These are phyloP conservation scores for Hephaestus fuliginosus DNA, from an alignment of 2,797 vertebrate genomes.

Conservation along the genomic window DNA sequence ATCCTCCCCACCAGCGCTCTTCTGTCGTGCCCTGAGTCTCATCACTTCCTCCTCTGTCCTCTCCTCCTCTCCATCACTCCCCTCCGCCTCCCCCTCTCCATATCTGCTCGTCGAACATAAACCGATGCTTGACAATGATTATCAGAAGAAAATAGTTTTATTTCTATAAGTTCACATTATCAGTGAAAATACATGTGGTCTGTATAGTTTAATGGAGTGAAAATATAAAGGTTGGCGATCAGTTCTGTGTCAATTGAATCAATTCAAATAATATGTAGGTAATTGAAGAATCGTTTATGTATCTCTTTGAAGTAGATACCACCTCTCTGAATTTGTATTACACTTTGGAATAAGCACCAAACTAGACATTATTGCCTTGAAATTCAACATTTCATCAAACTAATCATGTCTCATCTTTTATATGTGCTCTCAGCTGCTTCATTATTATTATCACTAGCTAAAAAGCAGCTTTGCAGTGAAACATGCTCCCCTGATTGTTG, in stretches of 20 bases:
- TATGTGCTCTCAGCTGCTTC: neutral
- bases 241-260: constrained; percentile 40
- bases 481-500: neutral
- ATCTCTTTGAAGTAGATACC: neutral
- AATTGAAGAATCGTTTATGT: neutral
- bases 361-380: neutral
- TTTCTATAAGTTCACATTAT: constrained; percentile 59
- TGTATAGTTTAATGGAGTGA: constrained; percentile 57
- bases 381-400: constrained; percentile 4
- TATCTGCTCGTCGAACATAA: constrained; percentile 53
- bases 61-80: constrained; percentile 15
- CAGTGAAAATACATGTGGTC: constrained; percentile 57
- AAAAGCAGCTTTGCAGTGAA: neutral
- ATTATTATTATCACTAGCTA: neutral
- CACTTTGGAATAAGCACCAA: constrained; percentile 3
- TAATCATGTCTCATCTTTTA: neutral
- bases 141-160: constrained; percentile 60
- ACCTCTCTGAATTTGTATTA: constrained; percentile 5
- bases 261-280: constrained; percentile 9
- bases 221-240: constrained; percentile 42
- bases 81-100: constrained; percentile 12
- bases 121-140: constrained; percentile 67
- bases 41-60: neutral
- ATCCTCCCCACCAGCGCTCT: neutral
- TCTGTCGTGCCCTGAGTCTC: neutral